A percentile compares a stretch with the other conserved stretches of the same genome.
phyloP scores from a whole-genome alignment of 2,888 invertebrate genomes.

The Phortica magna region DNA sequence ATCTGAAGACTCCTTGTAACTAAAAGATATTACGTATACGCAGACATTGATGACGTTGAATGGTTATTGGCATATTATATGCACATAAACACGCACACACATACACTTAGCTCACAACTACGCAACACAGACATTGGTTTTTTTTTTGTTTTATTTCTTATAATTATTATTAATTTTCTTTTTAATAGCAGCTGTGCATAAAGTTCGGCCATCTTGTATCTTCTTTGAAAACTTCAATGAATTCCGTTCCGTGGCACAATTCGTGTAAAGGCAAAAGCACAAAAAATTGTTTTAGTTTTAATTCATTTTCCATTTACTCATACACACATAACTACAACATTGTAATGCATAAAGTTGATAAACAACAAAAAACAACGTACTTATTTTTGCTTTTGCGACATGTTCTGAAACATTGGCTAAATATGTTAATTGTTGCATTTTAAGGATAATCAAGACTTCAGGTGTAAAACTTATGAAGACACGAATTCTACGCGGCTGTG shows the following conservation, averaged over 20 bases:
- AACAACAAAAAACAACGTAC: conserved; percentile 53
- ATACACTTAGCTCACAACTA: background rate
- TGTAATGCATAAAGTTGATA: conserved; percentile 67
- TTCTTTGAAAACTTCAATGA: background rate
- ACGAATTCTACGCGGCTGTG: no score
- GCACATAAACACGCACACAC: background rate
- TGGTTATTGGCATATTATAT: background rate
- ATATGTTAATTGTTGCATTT: no score
- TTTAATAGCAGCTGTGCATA: conserved; percentile 24
- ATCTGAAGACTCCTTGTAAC: conserved; percentile 52
- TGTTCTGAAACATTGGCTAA: no score
- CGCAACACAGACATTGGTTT: background rate
- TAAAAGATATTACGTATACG: conserved; percentile 47
- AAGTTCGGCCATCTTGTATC: conserved; percentile 21
- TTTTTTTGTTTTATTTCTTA: background rate
- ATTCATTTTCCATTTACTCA: conserved; percentile 20
- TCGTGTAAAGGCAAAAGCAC: conserved; percentile 28
- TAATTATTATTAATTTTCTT: background rate
- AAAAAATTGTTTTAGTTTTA: conserved; percentile 42
- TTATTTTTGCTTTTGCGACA: background rate
- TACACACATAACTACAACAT: background rate
- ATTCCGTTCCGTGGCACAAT: conserved; percentile 53
- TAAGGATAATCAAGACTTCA: no score
- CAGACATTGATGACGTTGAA: background rate
- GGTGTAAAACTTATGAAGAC: no score